Percentiles rank a stretch among this genome's conserved stretches.
Evolutionary conservation across 2,113 vertebrate species (phyloP).

Genomic region (Cnemophilus loriae): DNA sequence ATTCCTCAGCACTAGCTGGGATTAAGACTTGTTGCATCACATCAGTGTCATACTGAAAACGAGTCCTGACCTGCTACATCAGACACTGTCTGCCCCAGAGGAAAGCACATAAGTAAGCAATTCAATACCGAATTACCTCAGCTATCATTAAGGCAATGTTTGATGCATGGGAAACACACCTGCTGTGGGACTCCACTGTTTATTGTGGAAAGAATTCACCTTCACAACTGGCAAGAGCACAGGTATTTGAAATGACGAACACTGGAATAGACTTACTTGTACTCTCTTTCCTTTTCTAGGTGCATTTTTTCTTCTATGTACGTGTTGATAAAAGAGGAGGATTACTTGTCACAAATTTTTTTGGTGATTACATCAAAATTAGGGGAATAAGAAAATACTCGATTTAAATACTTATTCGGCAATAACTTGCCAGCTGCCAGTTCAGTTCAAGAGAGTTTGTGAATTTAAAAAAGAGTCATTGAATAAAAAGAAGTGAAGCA

Average conservation of each 20-base stretch:
- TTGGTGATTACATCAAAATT: not conserved
- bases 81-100: not conserved
- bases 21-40: not conserved
- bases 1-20: not conserved
- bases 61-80: not conserved
- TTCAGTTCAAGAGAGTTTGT: not conserved
- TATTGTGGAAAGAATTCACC: not conserved
- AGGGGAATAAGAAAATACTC: not conserved
- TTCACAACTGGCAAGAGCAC: not conserved
- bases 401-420: not conserved
- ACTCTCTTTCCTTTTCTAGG: not conserved
- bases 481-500: not conserved
- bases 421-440: not conserved
- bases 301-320: not conserved
- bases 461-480: not conserved
- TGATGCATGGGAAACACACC: not conserved
- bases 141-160: not conserved
- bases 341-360: not conserved
- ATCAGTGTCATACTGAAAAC: not conserved
- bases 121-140: constrained; percentile 15
- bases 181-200: not conserved
- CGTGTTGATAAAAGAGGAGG: not conserved
- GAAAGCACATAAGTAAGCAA: not conserved
- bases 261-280: not conserved
- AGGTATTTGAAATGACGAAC: not conserved